Evolutionary conservation across 2,888 invertebrate species (phyloP).

Genomic region (Cordilura impudica): DNA sequence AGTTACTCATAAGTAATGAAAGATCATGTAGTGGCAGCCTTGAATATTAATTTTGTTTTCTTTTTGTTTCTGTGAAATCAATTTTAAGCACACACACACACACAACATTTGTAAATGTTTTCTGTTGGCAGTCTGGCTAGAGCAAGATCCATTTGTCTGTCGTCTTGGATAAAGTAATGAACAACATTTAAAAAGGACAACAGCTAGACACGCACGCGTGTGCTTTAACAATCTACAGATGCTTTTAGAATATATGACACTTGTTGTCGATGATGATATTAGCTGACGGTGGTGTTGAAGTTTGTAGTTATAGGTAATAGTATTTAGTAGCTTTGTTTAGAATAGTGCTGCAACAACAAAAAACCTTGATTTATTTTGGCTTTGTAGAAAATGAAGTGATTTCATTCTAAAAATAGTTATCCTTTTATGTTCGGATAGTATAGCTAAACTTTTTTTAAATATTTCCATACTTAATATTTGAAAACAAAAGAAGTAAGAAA

Average conservation of each 20-base stretch:
- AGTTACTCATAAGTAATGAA: slow-evolving; percentile 33
- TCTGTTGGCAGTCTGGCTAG: background rate
- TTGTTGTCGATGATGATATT: slow-evolving; percentile 39
- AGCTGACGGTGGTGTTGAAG: slow-evolving; percentile 42
- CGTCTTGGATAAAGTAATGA: slow-evolving; percentile 8
- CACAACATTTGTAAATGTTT: slow-evolving; percentile 1
- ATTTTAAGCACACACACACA: slow-evolving; percentile 7
- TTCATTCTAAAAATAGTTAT: slow-evolving; percentile 40
- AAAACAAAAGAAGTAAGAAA: too few species aligned
- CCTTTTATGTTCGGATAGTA: background rate
- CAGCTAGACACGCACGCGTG: slow-evolving; percentile 44
- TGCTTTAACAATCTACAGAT: background rate
- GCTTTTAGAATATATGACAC: slow-evolving; percentile 45
- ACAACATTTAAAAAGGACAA: slow-evolving; percentile 38
- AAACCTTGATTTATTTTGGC: slow-evolving; percentile 54
- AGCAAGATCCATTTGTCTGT: too few species aligned
- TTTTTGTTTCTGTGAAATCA: slow-evolving; percentile 42
- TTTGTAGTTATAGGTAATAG: slow-evolving; percentile 19
- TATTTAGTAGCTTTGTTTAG: slow-evolving; percentile 27
- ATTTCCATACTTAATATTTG: too few species aligned
- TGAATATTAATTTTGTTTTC: slow-evolving; percentile 54
- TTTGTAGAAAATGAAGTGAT: background rate
- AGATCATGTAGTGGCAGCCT: slow-evolving; percentile 51
- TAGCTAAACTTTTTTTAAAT: too few species aligned
- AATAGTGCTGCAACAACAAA: slow-evolving; percentile 6